Evolutionary conservation across 2,797 vertebrate genomes (phyloP), one percentile per base, ranked within the genome.

Genomic region (Chromis chromis): DNA sequence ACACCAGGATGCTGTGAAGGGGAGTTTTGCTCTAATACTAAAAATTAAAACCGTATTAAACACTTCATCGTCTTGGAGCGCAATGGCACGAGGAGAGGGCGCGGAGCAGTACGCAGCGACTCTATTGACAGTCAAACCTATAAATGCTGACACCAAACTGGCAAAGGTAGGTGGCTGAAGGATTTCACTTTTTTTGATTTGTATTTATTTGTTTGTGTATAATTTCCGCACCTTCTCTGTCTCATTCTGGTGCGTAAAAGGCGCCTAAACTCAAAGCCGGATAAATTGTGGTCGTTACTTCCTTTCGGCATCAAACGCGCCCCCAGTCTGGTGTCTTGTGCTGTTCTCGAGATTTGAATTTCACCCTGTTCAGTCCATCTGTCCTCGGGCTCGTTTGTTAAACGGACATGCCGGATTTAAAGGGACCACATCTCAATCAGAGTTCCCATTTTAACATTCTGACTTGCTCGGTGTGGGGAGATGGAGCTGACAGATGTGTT

Each of bases 61-160:
- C 33, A 36, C 16, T 44, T 19, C 16, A 2, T 17, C 16, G 19
- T 19, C 19, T 44, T 44, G 17, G 2, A 48, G n/a, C 46, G n/a
- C 19, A 3, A 95, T 95, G 94, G 92, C 93, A 9, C 83, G 84
- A 74, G 94, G 93, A 84, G 91, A 93, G 11, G 93, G 93, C 7
- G 83, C 82, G 0, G 94, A 94, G 61, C 90, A 84, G 62, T 88
- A 70, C 65, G 78, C 91, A 0, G 71, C 81, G 13, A 66, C 59
- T 76, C 76, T 93, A 48, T 49, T 91, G 9, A 22, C 88, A 40
- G 60, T 83, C 3, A 94, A 93, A 77, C 80, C 84, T 0, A 1
- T 40, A 8, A 86, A 70, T 3, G 53, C 81, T n/a, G 90, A 93
- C 13, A 50, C 82, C 50, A 92, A 86, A 78, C 65, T 65, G 0